Conservation (phyloP, 2,888 invertebrate species). For the Hirtodrosophila duncani region DNA sequence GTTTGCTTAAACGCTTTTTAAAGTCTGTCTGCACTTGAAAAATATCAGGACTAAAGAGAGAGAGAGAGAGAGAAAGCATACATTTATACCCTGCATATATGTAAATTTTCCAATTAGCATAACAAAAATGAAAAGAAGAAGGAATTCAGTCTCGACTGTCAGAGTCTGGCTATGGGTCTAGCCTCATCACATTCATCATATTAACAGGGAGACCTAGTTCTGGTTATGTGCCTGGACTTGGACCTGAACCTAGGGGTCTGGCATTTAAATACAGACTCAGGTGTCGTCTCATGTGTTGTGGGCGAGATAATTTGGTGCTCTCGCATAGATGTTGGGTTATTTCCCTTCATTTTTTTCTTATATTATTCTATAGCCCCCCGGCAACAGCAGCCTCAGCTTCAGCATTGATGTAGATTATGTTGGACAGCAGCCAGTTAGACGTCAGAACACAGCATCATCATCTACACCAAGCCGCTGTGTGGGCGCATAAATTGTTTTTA, state of each 20-base stretch:
- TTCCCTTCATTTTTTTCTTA: too few relatives aligned
- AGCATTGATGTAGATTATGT: constrained; percentile 62
- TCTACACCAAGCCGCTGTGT: constrained; percentile 34
- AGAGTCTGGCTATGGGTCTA: too few relatives aligned
- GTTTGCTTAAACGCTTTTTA: constrained; percentile 72
- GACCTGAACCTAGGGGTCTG: too few relatives aligned
- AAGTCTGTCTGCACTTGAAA: constrained; percentile 48
- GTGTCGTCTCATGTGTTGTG: constrained; percentile 58
- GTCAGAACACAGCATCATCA: constrained; percentile 16
- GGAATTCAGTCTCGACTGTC: neutral
- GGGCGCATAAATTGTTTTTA: constrained; percentile 60
- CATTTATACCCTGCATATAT: constrained; percentile 13
- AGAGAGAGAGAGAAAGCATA: constrained; percentile 12
- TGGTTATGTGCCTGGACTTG: constrained; percentile 19
- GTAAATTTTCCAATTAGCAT: constrained; percentile 70
- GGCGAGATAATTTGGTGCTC: constrained; percentile 42
- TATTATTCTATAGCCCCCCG: neutral
- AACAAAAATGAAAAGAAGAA: constrained; percentile 49
- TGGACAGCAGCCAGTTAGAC: constrained; percentile 61
- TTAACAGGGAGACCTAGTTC: constrained; percentile 20
- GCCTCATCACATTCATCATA: too few relatives aligned
- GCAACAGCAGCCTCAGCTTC: constrained; percentile 4
- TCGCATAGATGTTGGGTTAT: too few relatives aligned
- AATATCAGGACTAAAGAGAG: constrained; percentile 7
- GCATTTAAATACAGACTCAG: constrained; percentile 64